phyloP scores from a whole-genome alignment of 2,113 vertebrate species.

The Takifugu flavidus region DNA sequence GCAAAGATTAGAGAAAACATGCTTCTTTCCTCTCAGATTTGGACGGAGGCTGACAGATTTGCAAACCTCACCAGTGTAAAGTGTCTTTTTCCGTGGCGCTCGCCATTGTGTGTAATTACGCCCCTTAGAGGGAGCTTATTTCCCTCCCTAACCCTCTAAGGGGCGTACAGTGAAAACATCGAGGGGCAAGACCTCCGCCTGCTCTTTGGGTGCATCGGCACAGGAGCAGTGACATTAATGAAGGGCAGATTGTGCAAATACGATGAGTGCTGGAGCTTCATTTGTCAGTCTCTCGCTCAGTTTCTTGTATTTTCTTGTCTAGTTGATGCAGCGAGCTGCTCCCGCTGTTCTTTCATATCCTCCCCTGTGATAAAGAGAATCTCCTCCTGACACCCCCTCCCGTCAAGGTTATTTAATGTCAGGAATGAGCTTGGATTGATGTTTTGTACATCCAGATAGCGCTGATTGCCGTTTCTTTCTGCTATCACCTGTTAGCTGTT shows the following conservation, averaged over 20 bases:
- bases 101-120: constrained; percentile 40
- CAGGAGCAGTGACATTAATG: constrained; percentile 43
- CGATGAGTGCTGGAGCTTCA: constrained; percentile 21
- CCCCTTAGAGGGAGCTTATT: constrained; percentile 37
- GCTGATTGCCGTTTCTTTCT: not conserved
- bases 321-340: constrained; percentile 3
- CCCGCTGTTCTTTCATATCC: not conserved
- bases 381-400: not conserved
- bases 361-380: too few species aligned
- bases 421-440: too few species aligned
- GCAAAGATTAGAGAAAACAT: constrained; percentile 67
- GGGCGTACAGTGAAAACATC: constrained; percentile 12
- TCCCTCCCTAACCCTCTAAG: too few species aligned
- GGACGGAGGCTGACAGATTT: constrained; percentile 34
- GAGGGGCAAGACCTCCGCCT: constrained; percentile 2
- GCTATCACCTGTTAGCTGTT: not conserved
- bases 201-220: constrained; percentile 5
- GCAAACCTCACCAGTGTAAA: not conserved
- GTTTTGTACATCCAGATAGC: too few species aligned
- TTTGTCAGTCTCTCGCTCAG: not conserved
- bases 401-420: not conserved
- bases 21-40: constrained; percentile 45
- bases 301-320: not conserved
- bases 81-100: not conserved
- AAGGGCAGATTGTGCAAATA: constrained; percentile 58